Conservation (phyloP, 2,888 invertebrate species). For the Melipona beecheii region DNA sequence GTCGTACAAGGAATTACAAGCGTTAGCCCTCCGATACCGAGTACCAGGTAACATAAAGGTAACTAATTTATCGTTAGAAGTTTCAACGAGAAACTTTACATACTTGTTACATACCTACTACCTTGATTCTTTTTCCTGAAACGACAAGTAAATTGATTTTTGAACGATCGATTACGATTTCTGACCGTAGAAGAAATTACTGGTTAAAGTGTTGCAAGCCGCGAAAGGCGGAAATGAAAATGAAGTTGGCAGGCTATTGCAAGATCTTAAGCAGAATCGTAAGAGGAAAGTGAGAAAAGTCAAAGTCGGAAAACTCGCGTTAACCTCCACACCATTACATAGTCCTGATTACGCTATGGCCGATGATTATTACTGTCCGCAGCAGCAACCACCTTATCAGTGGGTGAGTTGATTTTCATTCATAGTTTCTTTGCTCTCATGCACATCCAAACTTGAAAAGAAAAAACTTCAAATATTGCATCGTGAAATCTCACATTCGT, state of each 20-base stretch:
- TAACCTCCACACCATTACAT: constrained; percentile 73
- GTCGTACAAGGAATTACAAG: constrained; percentile 81
- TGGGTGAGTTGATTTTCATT: constrained; percentile 74
- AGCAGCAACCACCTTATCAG: constrained; percentile 75
- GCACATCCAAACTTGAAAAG: not conserved
- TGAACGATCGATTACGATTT: constrained; percentile 43
- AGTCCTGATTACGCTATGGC: constrained; percentile 75
- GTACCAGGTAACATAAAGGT: constrained; percentile 82
- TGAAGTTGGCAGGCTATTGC: constrained; percentile 75
- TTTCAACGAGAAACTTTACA: not conserved
- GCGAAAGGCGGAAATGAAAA: constrained; percentile 74
- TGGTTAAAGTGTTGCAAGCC: constrained; percentile 78
- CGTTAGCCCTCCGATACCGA: constrained; percentile 76
- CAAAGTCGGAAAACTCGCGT: constrained; percentile 63
- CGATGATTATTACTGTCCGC: constrained; percentile 76
- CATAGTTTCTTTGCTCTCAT: not conserved
- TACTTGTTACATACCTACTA: not conserved
- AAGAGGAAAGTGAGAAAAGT: constrained; percentile 76
- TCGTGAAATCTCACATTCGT: not conserved
- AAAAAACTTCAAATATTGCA: not conserved
- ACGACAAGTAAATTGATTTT: constrained; percentile 30
- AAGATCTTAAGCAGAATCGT: constrained; percentile 77
- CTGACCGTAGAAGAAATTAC: constrained; percentile 75
- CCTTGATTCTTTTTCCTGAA: not conserved
- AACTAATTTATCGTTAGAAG: constrained; percentile 37